A percentile compares a stretch with the other conserved stretches of the same genome.
phyloP scores from a whole-genome alignment of 2,888 invertebrate genomes.

The Scaptomyza tumidula region DNA sequence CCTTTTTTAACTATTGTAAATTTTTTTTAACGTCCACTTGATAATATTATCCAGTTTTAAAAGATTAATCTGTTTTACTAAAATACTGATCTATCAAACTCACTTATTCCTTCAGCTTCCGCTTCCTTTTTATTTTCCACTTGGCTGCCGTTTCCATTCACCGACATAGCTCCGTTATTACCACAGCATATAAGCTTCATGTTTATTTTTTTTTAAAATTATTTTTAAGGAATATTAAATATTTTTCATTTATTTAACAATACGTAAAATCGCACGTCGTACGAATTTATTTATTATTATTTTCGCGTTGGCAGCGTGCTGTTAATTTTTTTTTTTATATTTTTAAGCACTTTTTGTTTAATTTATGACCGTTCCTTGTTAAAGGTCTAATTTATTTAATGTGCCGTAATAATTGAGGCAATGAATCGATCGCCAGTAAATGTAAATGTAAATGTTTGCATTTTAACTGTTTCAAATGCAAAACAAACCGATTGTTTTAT shows the following conservation, averaged over 20 bases:
- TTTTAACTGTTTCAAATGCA: slow-evolving; percentile 44
- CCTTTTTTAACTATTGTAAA: not conserved
- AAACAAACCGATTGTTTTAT: slow-evolving; percentile 20
- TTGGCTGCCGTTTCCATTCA: slow-evolving; percentile 29
- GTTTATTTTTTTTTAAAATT: slow-evolving; percentile 3
- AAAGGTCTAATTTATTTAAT: slow-evolving; percentile 37
- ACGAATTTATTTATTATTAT: not conserved
- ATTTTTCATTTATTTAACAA: not conserved
- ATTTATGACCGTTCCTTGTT: slow-evolving; percentile 20
- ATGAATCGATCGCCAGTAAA: slow-evolving; percentile 28
- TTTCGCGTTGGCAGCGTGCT: not conserved
- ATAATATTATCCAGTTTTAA: not conserved
- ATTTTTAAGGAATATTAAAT: not conserved
- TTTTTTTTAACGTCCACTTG: not conserved
- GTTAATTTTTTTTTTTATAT: slow-evolving; percentile 12
- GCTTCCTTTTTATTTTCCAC: slow-evolving; percentile 53
- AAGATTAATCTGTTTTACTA: not conserved
- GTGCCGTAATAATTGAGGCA: slow-evolving; percentile 43
- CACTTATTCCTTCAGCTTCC: slow-evolving; percentile 54
- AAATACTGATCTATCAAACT: slow-evolving; percentile 38
- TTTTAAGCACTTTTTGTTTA: slow-evolving; percentile 20
- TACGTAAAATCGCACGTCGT: not conserved
- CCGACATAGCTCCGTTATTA: slow-evolving; percentile 46
- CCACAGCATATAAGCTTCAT: slow-evolving; percentile 65
- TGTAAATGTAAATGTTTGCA: slow-evolving; percentile 47